Conservation (phyloP, 2,113 vertebrate species). For the Vulpes lagopus region DNA sequence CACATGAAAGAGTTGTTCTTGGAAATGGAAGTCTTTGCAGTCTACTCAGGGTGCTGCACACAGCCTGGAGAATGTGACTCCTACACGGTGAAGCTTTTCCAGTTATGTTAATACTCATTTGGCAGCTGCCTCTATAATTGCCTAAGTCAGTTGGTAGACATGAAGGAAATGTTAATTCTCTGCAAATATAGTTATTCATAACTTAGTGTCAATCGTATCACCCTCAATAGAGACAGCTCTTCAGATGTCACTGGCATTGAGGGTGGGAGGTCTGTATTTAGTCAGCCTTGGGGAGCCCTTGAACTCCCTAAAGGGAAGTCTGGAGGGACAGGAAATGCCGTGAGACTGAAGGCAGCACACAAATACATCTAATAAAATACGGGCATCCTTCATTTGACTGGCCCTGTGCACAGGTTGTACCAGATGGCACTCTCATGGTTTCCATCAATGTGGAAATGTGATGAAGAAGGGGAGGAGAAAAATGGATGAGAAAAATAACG, state of each 20-base stretch:
- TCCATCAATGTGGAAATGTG: conserved; percentile 76
- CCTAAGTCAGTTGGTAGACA: background rate
- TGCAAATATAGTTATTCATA: conserved; percentile 60
- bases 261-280: background rate
- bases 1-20: conserved; percentile 70
- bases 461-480: conserved; percentile 83
- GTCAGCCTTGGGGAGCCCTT: conserved; percentile 25
- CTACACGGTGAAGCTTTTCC: background rate
- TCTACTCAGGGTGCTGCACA: background rate
- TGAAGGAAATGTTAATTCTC: conserved; percentile 64
- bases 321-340: background rate
- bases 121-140: conserved; percentile 71
- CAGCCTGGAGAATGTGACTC: conserved; percentile 65
- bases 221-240: background rate
- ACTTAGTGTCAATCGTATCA: background rate
- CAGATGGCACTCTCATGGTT: conserved; percentile 88
- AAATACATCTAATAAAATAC: conserved; percentile 80
- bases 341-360: conserved; percentile 56
- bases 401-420: conserved; percentile 77
- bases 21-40: background rate
- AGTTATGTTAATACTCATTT: conserved; percentile 62
- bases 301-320: background rate
- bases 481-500: conserved; percentile 79
- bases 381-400: conserved; percentile 78
- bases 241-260: background rate